Percentiles rank a stretch among this genome's conserved stretches.
Conservation (phyloP, 1,140 invertebrate species). For the Ceratina japonica region DNA sequence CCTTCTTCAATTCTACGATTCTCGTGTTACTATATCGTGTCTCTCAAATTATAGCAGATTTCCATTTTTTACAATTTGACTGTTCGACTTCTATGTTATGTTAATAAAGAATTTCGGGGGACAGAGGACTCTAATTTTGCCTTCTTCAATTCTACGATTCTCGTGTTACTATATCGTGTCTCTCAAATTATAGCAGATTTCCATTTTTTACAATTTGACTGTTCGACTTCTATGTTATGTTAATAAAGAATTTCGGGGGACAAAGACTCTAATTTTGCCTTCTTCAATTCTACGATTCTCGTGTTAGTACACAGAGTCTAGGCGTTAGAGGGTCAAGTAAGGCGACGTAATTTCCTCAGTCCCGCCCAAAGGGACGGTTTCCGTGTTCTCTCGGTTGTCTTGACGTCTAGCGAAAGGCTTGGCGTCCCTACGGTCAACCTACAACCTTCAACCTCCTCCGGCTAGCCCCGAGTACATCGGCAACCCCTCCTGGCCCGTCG, state of each 20-base stretch:
- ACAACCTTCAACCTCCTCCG: conserved; percentile 69
- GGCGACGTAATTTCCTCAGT: conserved; percentile 75
- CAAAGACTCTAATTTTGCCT: neutral
- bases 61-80: too few species aligned
- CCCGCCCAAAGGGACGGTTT: conserved; percentile 62
- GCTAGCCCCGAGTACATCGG: conserved; percentile 52
- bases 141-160: too few species aligned
- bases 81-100: too few species aligned
- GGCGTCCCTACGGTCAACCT: conserved; percentile 59
- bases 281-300: neutral
- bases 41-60: too few species aligned
- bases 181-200: too few species aligned
- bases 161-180: too few species aligned
- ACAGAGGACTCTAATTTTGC: too few species aligned
- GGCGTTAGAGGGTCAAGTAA: conserved; percentile 67
- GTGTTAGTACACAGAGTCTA: conserved; percentile 17
- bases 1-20: too few species aligned
- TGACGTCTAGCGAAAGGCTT: conserved; percentile 45
- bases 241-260: neutral
- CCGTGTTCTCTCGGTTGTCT: conserved; percentile 63
- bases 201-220: too few species aligned
- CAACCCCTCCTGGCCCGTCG: conserved; percentile 63
- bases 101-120: neutral
- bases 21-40: too few species aligned
- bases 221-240: neutral